Conservation (phyloP, 2,797 vertebrate species). For the Enteromius argenteus region DNA sequence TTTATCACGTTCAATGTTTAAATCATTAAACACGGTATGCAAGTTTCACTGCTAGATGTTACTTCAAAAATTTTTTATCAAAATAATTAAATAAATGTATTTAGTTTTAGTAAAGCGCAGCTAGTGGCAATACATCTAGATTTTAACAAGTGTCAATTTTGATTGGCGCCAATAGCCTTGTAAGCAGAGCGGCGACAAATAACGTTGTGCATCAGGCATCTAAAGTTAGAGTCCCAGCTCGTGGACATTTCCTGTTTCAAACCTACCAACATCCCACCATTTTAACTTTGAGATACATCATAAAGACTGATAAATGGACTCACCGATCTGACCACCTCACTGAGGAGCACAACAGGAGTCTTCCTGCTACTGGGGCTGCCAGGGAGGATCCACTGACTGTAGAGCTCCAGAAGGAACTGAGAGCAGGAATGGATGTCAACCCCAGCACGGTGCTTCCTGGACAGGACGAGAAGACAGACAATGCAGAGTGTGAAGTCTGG, state of each 20-base stretch:
- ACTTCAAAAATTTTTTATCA: background rate
- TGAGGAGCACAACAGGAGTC: conserved; percentile 91
- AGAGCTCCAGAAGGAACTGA: conserved; percentile 95
- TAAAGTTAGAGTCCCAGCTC: too few species aligned
- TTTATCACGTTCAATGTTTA: background rate
- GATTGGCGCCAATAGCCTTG: background rate
- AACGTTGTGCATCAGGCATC: too few species aligned
- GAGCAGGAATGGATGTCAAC: conserved; percentile 99
- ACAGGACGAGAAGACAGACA: conserved; percentile 31
- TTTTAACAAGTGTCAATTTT: background rate
- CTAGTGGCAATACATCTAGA: background rate
- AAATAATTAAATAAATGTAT: too few species aligned
- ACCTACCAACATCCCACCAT: too few species aligned
- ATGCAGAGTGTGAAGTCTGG: background rate
- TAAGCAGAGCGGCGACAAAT: background rate
- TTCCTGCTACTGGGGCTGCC: conserved; percentile 86
- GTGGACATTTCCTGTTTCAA: background rate
- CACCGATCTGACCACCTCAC: conserved; percentile 97
- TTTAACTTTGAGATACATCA: too few species aligned
- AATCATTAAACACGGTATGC: background rate
- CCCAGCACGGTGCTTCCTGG: conserved; percentile 95
- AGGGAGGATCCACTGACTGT: conserved; percentile 96
- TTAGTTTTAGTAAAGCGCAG: background rate
- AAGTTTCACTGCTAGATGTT: background rate
- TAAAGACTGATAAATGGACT: background rate